Evolutionary conservation across 2,113 vertebrate genomes (phyloP).

Genomic region (Amphiprion ocellaris): DNA sequence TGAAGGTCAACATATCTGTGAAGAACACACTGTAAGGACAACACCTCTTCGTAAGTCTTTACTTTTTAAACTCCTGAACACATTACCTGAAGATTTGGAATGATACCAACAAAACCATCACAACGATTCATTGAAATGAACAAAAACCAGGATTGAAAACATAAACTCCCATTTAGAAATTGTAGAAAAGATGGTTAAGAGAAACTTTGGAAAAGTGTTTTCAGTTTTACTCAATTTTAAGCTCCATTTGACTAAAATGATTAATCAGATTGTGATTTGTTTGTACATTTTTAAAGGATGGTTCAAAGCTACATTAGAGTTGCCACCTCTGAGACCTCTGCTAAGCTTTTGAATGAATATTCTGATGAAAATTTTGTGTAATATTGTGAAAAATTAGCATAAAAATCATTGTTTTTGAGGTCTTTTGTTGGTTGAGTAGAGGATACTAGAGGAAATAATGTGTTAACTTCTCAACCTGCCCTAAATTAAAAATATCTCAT

Average conservation of each 20-base stretch:
- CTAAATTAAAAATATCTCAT: conserved; percentile 20
- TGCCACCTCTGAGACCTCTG: not conserved
- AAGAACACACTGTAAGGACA: conserved; percentile 15
- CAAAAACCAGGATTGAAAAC: not conserved
- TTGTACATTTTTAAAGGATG: conserved; percentile 8
- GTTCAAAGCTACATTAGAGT: conserved; percentile 5
- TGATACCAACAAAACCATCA: not conserved
- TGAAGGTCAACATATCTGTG: conserved; percentile 46
- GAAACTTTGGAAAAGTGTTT: not conserved
- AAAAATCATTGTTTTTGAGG: not conserved
- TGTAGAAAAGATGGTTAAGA: not conserved
- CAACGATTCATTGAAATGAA: not conserved
- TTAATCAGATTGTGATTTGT: not conserved
- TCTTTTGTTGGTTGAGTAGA: conserved; percentile 5
- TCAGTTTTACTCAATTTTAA: not conserved
- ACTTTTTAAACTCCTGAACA: not conserved
- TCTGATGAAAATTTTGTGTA: not conserved
- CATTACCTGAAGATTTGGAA: not conserved
- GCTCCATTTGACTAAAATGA: not conserved
- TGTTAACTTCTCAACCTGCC: conserved; percentile 1
- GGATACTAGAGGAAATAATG: not conserved
- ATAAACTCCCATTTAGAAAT: not conserved
- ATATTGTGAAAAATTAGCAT: not conserved
- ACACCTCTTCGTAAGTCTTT: not conserved
- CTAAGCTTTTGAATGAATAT: not conserved